phyloP scores from a whole-genome alignment of 2,888 invertebrate genomes.

The Thalpophila matura region DNA sequence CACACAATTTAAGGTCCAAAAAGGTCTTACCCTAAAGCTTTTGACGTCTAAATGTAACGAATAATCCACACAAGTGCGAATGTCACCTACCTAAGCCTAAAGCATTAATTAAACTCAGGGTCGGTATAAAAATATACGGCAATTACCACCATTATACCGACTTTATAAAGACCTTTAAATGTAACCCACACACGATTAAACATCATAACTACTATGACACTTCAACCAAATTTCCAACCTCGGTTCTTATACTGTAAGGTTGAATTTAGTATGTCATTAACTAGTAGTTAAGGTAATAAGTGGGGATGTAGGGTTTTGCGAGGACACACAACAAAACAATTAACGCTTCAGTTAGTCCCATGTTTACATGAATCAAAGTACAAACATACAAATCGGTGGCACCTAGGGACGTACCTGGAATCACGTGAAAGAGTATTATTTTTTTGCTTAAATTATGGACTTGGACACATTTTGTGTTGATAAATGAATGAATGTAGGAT shows the following conservation, averaged over 20 bases:
- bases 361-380: slow-evolving; percentile 23
- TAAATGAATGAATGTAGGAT: too few species aligned
- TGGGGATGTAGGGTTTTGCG: not conserved
- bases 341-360: slow-evolving; percentile 18
- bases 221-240: slow-evolving; percentile 5
- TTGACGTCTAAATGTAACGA: slow-evolving; percentile 11
- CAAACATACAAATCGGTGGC: slow-evolving; percentile 4
- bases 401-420: not conserved
- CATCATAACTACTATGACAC: not conserved
- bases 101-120: slow-evolving; percentile 15
- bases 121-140: slow-evolving; percentile 32
- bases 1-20: slow-evolving; percentile 8
- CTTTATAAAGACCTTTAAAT: slow-evolving; percentile 18
- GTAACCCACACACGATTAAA: not conserved
- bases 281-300: not conserved
- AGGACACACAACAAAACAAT: slow-evolving; percentile 37
- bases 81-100: not conserved
- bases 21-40: slow-evolving; percentile 15
- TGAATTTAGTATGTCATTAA: not conserved
- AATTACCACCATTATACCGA: slow-evolving; percentile 25
- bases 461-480: too few species aligned
- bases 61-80: slow-evolving; percentile 2
- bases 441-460: too few species aligned
- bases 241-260: accelerated
- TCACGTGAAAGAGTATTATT: not conserved